Evolutionary conservation across 2,797 vertebrate genomes (phyloP).

Genomic region (Myotis daubentonii): DNA sequence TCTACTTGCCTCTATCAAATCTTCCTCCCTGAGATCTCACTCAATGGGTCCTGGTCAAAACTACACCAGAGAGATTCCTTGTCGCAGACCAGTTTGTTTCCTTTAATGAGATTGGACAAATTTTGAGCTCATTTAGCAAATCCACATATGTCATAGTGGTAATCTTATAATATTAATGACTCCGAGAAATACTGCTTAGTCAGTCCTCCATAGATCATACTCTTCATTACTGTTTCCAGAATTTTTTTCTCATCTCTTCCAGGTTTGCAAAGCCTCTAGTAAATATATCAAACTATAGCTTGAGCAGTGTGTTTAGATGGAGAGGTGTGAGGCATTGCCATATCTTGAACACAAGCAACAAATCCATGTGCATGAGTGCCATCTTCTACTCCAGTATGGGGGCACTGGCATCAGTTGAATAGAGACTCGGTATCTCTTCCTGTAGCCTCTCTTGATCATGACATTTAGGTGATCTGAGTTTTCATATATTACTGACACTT

Average conservation of each 20-base stretch:
- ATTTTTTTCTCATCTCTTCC: neutral
- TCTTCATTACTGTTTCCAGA: neutral
- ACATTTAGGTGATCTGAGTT: neutral
- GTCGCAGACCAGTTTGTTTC: neutral
- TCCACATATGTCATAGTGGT: neutral
- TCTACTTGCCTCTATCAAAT: neutral
- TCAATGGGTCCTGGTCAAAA: neutral
- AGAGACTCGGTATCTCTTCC: too few relatives aligned
- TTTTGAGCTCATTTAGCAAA: slow-evolving; percentile 24
- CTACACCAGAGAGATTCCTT: neutral
- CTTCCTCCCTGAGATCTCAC: neutral
- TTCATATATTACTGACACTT: neutral
- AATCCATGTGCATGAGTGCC: neutral
- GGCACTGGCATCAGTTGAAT: too few relatives aligned
- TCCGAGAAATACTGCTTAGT: neutral
- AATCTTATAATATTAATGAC: neutral
- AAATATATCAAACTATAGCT: neutral
- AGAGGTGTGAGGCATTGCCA: neutral
- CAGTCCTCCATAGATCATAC: neutral
- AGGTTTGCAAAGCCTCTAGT: neutral
- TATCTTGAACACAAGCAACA: neutral
- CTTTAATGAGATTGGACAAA: slow-evolving; percentile 29
- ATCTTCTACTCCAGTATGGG: neutral
- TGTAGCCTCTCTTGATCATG: neutral
- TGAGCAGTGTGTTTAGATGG: neutral